phyloP scores from a whole-genome alignment of 1,140 invertebrate genomes.

The Hirudo medicinalis region DNA sequence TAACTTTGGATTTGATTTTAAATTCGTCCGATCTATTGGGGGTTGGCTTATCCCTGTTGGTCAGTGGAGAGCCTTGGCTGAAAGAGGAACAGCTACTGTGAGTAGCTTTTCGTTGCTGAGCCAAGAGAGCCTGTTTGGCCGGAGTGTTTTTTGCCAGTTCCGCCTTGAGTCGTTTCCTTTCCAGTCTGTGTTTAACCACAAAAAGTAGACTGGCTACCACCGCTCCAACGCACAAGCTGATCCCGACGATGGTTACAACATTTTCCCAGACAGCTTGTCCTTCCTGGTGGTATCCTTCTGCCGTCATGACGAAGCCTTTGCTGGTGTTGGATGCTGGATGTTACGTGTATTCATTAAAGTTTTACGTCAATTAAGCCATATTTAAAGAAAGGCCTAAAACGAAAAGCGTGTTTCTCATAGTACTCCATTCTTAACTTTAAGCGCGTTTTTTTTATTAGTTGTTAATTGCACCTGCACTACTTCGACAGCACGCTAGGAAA shows the following conservation, averaged over 20 bases:
- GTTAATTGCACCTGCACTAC: too few relatives aligned
- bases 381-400: too few relatives aligned
- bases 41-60: too few relatives aligned
- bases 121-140: conserved; percentile 19
- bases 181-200: conserved; percentile 8
- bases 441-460: too few relatives aligned
- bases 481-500: too few relatives aligned
- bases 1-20: too few relatives aligned
- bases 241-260: conserved; percentile 20
- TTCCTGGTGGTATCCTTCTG: background rate
- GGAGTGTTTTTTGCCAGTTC: conserved; percentile 8
- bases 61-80: too few relatives aligned
- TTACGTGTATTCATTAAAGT: too few relatives aligned
- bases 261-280: conserved; percentile 18
- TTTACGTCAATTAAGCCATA: background rate
- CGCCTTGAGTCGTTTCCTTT: background rate
- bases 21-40: too few relatives aligned
- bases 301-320: background rate
- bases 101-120: conserved; percentile 1
- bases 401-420: too few relatives aligned
- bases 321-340: background rate
- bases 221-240: conserved; percentile 19
- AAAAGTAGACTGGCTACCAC: conserved; percentile 15
- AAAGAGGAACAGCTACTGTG: too few relatives aligned
- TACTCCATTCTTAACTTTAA: too few relatives aligned